Percentiles rank a stretch among this genome's conserved stretches.
Conservation (phyloP, 2,113 vertebrate genomes). For the Cisticola juncidis region DNA sequence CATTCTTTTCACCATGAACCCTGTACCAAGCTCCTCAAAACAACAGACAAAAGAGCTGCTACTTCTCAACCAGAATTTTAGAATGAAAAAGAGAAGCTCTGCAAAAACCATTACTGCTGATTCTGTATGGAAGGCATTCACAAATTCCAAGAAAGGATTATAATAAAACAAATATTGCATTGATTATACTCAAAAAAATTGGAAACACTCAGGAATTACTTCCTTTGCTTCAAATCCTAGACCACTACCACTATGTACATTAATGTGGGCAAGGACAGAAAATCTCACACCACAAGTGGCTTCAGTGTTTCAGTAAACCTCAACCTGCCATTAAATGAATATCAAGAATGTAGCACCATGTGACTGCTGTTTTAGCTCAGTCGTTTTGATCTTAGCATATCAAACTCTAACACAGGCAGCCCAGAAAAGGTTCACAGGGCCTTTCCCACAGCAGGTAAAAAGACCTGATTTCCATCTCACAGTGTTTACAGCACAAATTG, state of each 20-base stretch:
- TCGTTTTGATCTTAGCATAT: neutral
- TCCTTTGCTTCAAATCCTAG: neutral
- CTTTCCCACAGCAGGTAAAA: neutral
- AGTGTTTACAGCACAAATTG: neutral
- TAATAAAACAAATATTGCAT: neutral
- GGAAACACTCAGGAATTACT: neutral
- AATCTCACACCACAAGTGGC: neutral
- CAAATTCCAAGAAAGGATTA: neutral
- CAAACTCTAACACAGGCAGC: neutral
- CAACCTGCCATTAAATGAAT: neutral
- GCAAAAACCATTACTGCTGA: neutral
- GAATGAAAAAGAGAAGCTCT: neutral
- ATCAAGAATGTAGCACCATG: neutral
- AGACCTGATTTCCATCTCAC: neutral
- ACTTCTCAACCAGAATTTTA: neutral
- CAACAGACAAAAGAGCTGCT: neutral
- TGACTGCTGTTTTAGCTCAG: neutral
- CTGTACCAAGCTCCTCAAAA: neutral
- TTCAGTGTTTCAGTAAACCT: neutral
- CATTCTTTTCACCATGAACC: neutral
- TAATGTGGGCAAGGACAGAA: neutral
- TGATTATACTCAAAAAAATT: neutral
- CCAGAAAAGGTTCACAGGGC: neutral
- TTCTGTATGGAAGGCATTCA: neutral
- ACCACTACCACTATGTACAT: fast-evolving